Evolutionary conservation across 2,113 vertebrate species (phyloP).

Genomic region (Siniperca chuatsi): DNA sequence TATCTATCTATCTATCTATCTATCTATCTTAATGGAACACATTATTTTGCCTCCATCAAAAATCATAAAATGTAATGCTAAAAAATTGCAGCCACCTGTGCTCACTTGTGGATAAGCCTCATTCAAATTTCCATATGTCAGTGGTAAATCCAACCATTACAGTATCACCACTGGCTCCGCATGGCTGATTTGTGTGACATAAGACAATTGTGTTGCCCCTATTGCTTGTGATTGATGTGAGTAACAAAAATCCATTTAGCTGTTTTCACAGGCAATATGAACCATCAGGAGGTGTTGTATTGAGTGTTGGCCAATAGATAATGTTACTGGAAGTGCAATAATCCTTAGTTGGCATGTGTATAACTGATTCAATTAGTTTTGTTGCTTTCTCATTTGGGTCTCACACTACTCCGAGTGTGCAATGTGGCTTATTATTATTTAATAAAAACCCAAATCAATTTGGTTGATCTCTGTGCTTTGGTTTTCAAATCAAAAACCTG

Average conservation of each 20-base stretch:
- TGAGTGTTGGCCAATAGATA: neutral
- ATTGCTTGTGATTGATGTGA: conserved; percentile 39
- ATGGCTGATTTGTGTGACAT: conserved; percentile 38
- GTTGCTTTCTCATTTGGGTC: conserved; percentile 33
- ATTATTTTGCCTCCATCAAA: conserved; percentile 7
- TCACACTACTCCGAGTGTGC: neutral
- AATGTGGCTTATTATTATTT: conserved; percentile 42
- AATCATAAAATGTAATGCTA: conserved; percentile 3
- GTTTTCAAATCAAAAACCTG: conserved; percentile 7
- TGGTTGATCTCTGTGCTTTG: conserved; percentile 20
- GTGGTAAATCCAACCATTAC: conserved; percentile 51
- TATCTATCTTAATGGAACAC: neutral
- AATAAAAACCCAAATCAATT: conserved; percentile 39
- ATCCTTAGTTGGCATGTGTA: conserved; percentile 22
- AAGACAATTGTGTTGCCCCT: conserved; percentile 30
- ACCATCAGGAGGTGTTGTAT: conserved; percentile 13
- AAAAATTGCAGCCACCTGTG: conserved; percentile 29
- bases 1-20: neutral
- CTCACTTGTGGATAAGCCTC: conserved; percentile 8
- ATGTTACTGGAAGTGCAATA: conserved; percentile 46
- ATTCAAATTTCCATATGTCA: conserved; percentile 26
- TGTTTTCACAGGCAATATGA: conserved; percentile 24
- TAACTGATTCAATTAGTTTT: conserved; percentile 40
- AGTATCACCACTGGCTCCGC: conserved; percentile 16
- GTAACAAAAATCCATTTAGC: conserved; percentile 41